Conservation (phyloP, 2,797 vertebrate genomes). For the Acrossocheilus fasciatus region DNA sequence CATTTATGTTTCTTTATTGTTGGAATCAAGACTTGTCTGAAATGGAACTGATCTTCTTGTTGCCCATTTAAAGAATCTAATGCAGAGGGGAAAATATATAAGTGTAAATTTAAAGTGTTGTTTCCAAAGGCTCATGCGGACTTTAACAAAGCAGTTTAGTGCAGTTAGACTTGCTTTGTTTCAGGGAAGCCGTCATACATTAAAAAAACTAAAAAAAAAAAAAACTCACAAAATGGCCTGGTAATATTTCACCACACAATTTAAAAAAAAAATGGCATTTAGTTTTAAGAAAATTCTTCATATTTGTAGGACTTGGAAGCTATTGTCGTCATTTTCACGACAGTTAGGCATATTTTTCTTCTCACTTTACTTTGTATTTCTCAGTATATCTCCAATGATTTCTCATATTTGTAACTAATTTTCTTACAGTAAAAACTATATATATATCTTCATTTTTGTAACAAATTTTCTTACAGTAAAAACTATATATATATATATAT, state of each 20-base stretch:
- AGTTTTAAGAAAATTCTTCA: neutral
- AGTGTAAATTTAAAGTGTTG: neutral
- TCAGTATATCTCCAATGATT: neutral
- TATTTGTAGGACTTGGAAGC: neutral
- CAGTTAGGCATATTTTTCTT: neutral
- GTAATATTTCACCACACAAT: neutral
- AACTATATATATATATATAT: too few species aligned
- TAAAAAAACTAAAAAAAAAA: neutral
- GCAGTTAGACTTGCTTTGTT: slow-evolving; percentile 2
- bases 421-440: too few species aligned
- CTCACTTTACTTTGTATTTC: neutral
- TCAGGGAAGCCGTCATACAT: neutral
- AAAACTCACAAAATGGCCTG: neutral
- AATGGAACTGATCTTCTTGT: neutral
- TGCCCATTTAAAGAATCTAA: neutral
- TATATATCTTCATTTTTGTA: too few species aligned
- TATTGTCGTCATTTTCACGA: neutral
- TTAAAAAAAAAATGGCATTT: too few species aligned
- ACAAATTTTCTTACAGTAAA: too few species aligned
- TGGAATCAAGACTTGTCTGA: slow-evolving; percentile 11
- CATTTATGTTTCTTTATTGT: slow-evolving; percentile 44
- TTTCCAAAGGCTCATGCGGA: neutral
- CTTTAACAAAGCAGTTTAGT: neutral
- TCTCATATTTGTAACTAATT: too few species aligned
- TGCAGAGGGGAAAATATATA: neutral